Percentiles rank a stretch among this genome's conserved stretches.
Conservation (phyloP, 2,797 vertebrate genomes). For the Acomys russatus region DNA sequence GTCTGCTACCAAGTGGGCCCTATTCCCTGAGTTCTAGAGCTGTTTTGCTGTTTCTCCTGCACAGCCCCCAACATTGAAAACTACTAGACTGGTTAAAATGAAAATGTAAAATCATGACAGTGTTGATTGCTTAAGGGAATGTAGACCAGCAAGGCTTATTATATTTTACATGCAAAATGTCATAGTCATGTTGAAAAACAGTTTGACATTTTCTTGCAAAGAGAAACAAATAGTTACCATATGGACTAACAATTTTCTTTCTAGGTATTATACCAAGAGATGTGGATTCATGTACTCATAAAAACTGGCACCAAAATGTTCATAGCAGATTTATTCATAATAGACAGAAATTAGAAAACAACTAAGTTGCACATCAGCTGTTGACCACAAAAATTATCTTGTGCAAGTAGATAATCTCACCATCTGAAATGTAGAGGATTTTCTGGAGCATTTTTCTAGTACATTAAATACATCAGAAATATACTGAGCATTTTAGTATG, state of each 20-base stretch:
- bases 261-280: constrained; percentile 1
- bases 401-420: not conserved
- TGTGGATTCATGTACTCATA: not conserved
- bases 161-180: not conserved
- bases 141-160: not conserved
- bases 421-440: not conserved
- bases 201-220: constrained; percentile 15
- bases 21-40: too few relatives aligned
- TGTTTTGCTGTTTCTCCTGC: too few relatives aligned
- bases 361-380: not conserved
- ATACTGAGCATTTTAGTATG: not conserved
- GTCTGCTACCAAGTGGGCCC: too few relatives aligned
- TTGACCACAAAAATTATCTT: not conserved
- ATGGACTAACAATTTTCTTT: not conserved
- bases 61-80: not conserved
- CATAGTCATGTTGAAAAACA: constrained; percentile 36
- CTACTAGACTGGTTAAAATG: not conserved
- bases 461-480: not conserved
- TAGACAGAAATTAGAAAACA: not conserved
- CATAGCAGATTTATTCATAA: not conserved
- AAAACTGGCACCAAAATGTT: not conserved
- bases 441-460: not conserved
- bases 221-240: constrained; percentile 12
- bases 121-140: not conserved
- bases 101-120: not conserved